Base-by-base conservation (phyloP, 2,888 invertebrate species). In the Volucella inflata region DNA sequence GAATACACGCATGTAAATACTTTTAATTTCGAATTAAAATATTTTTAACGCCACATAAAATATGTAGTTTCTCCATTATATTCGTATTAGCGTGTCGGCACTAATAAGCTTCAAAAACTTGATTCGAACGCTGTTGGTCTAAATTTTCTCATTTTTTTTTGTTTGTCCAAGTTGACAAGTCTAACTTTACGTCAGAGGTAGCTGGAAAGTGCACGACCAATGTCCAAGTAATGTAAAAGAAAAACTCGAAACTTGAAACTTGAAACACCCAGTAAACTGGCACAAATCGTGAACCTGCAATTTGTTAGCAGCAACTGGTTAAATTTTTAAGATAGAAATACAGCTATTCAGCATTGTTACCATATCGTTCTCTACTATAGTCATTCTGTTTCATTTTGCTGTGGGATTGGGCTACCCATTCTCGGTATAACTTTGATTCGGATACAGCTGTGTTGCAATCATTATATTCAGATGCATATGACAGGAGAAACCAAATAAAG, bases 221-320 rank as follows among this genome's bases (percentile, higher is more conserved):
- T 50, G 48, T 38, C 12, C 36, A 40, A 55, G 36, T 9, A 74
- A 64, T n/a, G 42, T 53, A 42, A n/a, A 48, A 53, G 42, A 48
- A 46, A 60, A 74, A 60, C 51, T 40, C 50, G 21, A 21, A 21
- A 21, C 21, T 21, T 3, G 21, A 21, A 21, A 21, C 30, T 30
- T 30, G 30, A 57, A 53, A 44, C 59, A 59, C n/a, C 46, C 46
- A 53, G 46, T 36, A 67, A 79, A 74, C 79, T 80, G 67, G 79
- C 72, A 80, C 79, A 80, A 80, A 80, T 79, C 79, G 79, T 80
- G 79, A 80, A 68, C 72, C 67, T 60, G 67, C 79, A 80, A 80
- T 80, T 80, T 80, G 79, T 80, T 72, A 68, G 60, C 67, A 76
- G 50, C 60, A 74, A 72, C 60, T 72, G 65, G 72, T 79, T 65